Percentiles rank a stretch among this genome's conserved stretches.
Conservation (phyloP, 2,888 invertebrate genomes). For the Micropterix aruncella region DNA sequence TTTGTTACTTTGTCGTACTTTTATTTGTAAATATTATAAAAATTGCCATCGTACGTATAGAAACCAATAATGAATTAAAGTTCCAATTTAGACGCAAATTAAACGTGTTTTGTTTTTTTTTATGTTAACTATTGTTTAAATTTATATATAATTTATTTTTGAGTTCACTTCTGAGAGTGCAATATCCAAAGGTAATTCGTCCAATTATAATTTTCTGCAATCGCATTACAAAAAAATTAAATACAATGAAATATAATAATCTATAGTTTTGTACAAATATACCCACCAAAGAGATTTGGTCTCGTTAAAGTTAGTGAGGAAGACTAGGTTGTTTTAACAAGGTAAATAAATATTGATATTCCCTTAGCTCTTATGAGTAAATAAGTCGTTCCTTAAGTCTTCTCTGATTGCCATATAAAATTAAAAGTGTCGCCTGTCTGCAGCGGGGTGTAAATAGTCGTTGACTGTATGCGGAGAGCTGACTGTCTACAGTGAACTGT, state of each 20-base stretch:
- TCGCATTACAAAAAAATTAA: not conserved
- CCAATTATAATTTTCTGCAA: not conserved
- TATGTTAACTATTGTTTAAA: constrained; percentile 9
- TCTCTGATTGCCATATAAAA: not conserved
- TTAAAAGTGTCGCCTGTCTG: not conserved
- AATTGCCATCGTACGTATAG: not conserved
- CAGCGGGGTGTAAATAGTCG: too few species aligned
- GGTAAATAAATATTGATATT: too few species aligned
- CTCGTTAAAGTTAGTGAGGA: constrained; percentile 40
- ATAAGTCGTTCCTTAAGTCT: not conserved
- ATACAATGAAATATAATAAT: constrained; percentile 14
- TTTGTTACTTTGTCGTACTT: not conserved
- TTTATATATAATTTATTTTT: constrained; percentile 5
- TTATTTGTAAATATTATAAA: not conserved
- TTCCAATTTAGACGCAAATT: not conserved
- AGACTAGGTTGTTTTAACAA: constrained; percentile 28
- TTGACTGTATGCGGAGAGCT: too few species aligned
- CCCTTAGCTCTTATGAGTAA: too few species aligned
- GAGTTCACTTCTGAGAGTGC: constrained; percentile 5
- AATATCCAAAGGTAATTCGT: constrained; percentile 2
- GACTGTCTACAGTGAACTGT: too few species aligned
- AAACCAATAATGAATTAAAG: not conserved
- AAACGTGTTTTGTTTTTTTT: constrained; percentile 5
- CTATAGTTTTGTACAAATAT: constrained; percentile 41
- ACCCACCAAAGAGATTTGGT: constrained; percentile 46